Evolutionary conservation across 1,140 invertebrate species (phyloP).

Genomic region (Drosophila erecta): DNA sequence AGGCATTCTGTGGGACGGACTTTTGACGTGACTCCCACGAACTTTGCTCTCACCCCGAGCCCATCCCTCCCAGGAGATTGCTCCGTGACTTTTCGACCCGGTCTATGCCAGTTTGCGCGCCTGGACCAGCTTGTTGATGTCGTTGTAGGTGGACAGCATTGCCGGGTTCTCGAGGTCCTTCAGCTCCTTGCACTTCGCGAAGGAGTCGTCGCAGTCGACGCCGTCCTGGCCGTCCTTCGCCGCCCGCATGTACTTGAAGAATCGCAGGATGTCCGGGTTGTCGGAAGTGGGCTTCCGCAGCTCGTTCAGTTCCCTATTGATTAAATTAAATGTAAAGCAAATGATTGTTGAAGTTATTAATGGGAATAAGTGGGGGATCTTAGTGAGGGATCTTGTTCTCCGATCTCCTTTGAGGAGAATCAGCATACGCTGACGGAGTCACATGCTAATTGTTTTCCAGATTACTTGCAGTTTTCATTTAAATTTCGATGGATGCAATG

Average conservation of each 20-base stretch:
- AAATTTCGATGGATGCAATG: no score
- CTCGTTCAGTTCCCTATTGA: slow-evolving; percentile 90
- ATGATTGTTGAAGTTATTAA: background rate
- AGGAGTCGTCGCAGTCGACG: slow-evolving; percentile 87
- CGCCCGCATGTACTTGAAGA: slow-evolving; percentile 95
- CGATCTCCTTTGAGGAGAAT: no score
- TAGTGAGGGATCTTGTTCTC: background rate
- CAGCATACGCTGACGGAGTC: no score
- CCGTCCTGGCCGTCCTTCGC: slow-evolving; percentile 94
- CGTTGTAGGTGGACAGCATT: slow-evolving; percentile 93
- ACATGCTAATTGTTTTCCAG: no score
- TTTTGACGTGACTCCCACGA: slow-evolving; percentile 56
- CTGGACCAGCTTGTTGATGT: slow-evolving; percentile 93
- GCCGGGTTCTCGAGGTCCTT: slow-evolving; percentile 88
- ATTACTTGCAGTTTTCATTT: no score
- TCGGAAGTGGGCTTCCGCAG: slow-evolving; percentile 91
- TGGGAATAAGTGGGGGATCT: background rate
- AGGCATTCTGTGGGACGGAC: slow-evolving; percentile 5
- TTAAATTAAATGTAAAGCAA: no score
- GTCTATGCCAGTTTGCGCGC: slow-evolving; percentile 87
- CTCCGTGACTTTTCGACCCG: background rate
- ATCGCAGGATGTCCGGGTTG: slow-evolving; percentile 92
- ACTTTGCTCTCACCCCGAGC: slow-evolving; percentile 25
- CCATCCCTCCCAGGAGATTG: no score
- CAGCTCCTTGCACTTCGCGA: slow-evolving; percentile 86